Evolutionary conservation across 2,888 invertebrate species (phyloP).

Genomic region (Eurytoma californica): DNA sequence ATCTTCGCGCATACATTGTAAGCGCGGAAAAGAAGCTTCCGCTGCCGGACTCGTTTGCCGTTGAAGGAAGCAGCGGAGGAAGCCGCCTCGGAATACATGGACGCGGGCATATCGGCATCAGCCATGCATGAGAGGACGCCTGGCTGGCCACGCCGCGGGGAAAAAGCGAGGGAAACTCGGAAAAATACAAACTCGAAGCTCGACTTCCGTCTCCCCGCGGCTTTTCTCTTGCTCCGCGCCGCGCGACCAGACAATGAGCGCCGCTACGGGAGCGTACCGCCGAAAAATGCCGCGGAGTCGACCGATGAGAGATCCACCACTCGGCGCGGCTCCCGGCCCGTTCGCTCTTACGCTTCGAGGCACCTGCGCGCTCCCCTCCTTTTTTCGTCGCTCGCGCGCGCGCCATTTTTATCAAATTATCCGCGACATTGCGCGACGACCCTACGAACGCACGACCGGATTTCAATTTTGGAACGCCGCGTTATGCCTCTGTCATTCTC

Average conservation of each 20-base stretch:
- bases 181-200: conserved; percentile 51
- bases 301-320: background rate
- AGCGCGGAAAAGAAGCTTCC: conserved; percentile 13
- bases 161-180: conserved; percentile 70
- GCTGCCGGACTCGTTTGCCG: conserved; percentile 36
- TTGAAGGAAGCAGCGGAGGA: background rate
- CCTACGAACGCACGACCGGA: conserved; percentile 7
- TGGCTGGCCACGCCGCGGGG: conserved; percentile 70
- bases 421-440: conserved; percentile 41
- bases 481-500: background rate
- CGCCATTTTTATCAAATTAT: conserved; percentile 54
- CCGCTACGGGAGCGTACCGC: too few species aligned
- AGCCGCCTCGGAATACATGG: background rate
- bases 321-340: background rate
- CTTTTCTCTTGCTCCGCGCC: background rate
- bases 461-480: conserved; percentile 48
- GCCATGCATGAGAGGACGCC: conserved; percentile 73
- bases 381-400: background rate
- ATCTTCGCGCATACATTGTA: background rate
- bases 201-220: conserved; percentile 14
- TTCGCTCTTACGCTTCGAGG: background rate
- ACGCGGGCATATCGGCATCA: conserved; percentile 70
- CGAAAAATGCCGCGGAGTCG: conserved; percentile 1
- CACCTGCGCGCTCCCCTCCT: background rate
- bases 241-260: conserved; percentile 36